Base-by-base conservation (phyloP, 2,888 invertebrate genomes). In the Orchestes rusci region DNA sequence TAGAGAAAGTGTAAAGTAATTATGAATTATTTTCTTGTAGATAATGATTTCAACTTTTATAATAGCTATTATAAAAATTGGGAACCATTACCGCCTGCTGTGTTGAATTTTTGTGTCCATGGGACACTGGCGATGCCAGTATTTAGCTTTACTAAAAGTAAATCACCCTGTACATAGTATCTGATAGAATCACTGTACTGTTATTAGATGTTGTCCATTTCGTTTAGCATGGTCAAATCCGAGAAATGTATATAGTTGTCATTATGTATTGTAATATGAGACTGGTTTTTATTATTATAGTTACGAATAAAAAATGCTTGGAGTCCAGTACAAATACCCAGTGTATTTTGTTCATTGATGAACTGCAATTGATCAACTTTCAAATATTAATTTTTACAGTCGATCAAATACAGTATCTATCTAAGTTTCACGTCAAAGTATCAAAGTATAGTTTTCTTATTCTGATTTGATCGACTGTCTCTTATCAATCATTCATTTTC, bases 151-250 rank as follows among this genome's bases (percentile, higher is more conserved):
- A 66, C 59, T 39, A 42, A 42, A 36, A 17, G 38, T 37, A 39
- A 40, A 36, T 37, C 40, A 46, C 44, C 20, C 20, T 49, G 49
- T 49, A 45, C 13, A 45, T 49, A 48, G 13, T 31, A 34, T 42
- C n/a, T n/a, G n/a, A n/a, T n/a, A 42, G 42, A 44, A 61, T 62
- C 62, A 62, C 58, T 63, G 63, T 65, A 64, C 59, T 61, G 62
- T 65, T 66, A 58, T 31, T 57, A 62, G 63, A 62, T 66, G 66
- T 65, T 66, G 66, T 66, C 62, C 59, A 62, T 59, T 60, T 60
- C 57, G 42, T 59, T 56, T 53, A 56, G 56, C 56, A 57, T 59
- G 59, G 55, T 58, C 59, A 52, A 55, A 56, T 59, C 62, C 60
- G 60, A 54, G 61, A 59, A 37, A 18, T 47, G 43, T 43, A 48